Conservation (phyloP, 2,113 vertebrate species). For the Rhinogobius similis region DNA sequence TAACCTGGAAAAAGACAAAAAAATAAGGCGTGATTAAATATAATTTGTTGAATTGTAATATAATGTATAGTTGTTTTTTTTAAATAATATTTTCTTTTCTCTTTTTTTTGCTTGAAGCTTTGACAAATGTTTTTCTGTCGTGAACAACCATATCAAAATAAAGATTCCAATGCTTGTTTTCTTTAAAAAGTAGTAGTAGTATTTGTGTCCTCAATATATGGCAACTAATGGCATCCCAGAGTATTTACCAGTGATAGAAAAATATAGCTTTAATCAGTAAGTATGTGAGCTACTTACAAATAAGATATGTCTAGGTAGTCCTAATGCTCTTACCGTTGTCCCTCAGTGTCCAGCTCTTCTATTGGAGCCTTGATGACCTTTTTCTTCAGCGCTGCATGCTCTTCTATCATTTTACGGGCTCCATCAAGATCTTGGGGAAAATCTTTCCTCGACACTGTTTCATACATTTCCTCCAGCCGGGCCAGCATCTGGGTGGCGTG, state of each 20-base stretch:
- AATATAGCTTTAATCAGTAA: too few species aligned
- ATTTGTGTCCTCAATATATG: too few species aligned
- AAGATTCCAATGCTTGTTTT: too few species aligned
- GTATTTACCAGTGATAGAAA: too few species aligned
- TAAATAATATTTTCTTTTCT: background rate
- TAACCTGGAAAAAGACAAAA: slow-evolving; percentile 62
- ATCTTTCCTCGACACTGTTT: slow-evolving; percentile 93
- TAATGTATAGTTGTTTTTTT: background rate
- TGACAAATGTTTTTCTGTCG: too few species aligned
- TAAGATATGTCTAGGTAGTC: too few species aligned
- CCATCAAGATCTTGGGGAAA: slow-evolving; percentile 96
- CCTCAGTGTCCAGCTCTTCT: slow-evolving; percentile 95
- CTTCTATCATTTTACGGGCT: slow-evolving; percentile 94
- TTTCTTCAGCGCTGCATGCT: slow-evolving; percentile 94
- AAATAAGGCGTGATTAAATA: background rate
- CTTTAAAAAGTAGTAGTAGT: too few species aligned
- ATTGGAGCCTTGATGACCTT: slow-evolving; percentile 98
- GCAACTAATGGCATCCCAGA: too few species aligned
- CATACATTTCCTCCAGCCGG: slow-evolving; percentile 94
- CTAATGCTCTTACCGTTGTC: slow-evolving; percentile 78
- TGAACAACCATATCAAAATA: too few species aligned
- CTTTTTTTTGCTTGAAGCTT: too few species aligned
- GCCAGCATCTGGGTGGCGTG: slow-evolving; percentile 94
- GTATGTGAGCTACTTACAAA: too few species aligned
- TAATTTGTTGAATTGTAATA: background rate